Percentiles rank a stretch among this genome's conserved stretches.
These are phyloP conservation scores for Aphaenogaster rudis DNA, from an alignment of 1,140 invertebrate genomes.

Conservation along the genomic window DNA sequence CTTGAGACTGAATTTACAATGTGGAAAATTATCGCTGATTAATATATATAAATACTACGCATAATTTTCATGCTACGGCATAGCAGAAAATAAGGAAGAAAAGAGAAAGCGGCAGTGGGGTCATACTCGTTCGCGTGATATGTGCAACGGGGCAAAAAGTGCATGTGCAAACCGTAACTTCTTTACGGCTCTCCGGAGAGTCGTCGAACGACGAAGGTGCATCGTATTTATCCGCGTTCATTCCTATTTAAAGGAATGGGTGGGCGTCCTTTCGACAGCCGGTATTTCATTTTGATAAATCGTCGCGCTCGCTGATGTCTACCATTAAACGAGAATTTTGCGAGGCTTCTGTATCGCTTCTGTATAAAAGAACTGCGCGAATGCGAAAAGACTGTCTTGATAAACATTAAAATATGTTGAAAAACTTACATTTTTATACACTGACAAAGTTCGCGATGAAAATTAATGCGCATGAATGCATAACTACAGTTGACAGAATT, in stretches of 20 bases:
- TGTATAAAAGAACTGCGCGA: not conserved
- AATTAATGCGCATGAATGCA: not conserved
- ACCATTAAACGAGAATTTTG: conserved; percentile 52
- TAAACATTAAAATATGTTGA: not conserved
- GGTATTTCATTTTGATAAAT: conserved; percentile 64
- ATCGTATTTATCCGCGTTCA: conserved; percentile 69
- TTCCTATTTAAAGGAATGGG: conserved; percentile 59
- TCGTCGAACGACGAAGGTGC: conserved; percentile 44
- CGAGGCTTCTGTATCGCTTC: not conserved
- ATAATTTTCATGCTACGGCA: conserved; percentile 21
- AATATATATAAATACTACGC: conserved; percentile 12
- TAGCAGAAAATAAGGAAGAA: not conserved
- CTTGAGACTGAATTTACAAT: not conserved
- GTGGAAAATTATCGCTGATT: conserved; percentile 7
- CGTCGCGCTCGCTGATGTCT: conserved; percentile 31
- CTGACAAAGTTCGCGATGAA: not conserved
- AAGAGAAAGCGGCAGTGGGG: conserved; percentile 15
- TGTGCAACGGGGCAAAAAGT: conserved; percentile 66
- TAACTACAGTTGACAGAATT: not conserved
- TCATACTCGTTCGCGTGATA: conserved; percentile 6
- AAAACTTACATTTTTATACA: not conserved
- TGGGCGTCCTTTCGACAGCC: conserved; percentile 10
- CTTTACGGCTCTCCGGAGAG: conserved; percentile 77
- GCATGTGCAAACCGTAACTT: conserved; percentile 77
- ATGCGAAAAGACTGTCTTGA: not conserved